Evolutionary conservation across 2,888 invertebrate genomes (phyloP), one percentile per base, ranked within the genome.

Genomic region (Leucozona laternaria): DNA sequence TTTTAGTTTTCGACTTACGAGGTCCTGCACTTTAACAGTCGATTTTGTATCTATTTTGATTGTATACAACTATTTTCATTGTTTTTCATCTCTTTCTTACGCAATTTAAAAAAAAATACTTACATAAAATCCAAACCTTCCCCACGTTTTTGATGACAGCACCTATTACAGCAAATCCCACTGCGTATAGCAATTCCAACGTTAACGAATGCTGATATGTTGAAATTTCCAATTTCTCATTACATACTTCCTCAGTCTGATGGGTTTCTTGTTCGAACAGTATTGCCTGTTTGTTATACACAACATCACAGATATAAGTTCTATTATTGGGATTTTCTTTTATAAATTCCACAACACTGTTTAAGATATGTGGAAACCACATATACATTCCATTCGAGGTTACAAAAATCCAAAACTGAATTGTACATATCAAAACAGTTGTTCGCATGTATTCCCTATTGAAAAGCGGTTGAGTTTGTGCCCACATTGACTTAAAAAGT

Each of bases 351-450:
- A 89, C 90, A 37, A 91, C 89, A 58, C 90, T 90, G 78, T 92
- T 91, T 37, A 92, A 84, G 15, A 92, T 91, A 66, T 91, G 90
- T 4, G 92, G 92, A 72, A 92, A 91, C 91, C 91, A 92, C 90
- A 92, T 91, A 53, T 91, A 91, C 89, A 92, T 89, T 31, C 91
- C 91, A 83, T 91, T 90, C 13, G 90, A 91, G 34, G 91, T 91
- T 10, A 89, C 87, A 78, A 91, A 91, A 4, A 91, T 91, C 48
- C 89, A 90, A 87, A 92, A 92, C 88, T 92, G 91, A 62, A 92
- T 89, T 4, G 88, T 58, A 85, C 91, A 92, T 5, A 90, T 90
- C 7, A 92, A 83, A 5, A 90, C 55, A 0, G 91, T 92, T 55
- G 89, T 90, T 10, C 88, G 88, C 43, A 91, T 79, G 86, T 91